Evolutionary conservation across 2,113 vertebrate species (phyloP).

Genomic region (Acanthisitta chloris): DNA sequence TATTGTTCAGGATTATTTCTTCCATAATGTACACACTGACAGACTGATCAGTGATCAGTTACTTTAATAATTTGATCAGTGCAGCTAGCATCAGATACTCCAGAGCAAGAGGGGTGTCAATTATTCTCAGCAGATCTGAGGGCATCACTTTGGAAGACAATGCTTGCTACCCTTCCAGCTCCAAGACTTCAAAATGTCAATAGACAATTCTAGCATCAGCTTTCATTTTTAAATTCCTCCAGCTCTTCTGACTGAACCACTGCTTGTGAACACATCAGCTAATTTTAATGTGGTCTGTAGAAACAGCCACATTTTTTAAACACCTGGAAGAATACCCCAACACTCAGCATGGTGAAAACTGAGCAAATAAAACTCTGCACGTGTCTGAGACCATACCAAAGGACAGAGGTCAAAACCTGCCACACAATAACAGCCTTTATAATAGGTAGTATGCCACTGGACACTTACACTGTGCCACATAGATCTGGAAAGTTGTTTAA

Average conservation of each 20-base stretch:
- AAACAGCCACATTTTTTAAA: background rate
- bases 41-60: background rate
- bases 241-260: background rate
- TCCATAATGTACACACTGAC: background rate
- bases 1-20: background rate
- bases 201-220: background rate
- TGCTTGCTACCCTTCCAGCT: background rate
- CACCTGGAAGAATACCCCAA: background rate
- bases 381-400: background rate
- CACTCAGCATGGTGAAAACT: background rate
- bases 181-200: background rate
- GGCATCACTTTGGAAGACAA: background rate
- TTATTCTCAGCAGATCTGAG: background rate
- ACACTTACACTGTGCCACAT: accelerated
- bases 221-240: background rate
- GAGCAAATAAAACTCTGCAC: background rate
- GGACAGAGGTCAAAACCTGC: background rate
- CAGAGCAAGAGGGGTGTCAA: background rate
- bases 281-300: background rate
- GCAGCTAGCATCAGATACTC: background rate
- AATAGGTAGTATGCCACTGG: accelerated
- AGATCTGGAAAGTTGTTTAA: background rate
- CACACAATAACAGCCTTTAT: background rate
- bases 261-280: background rate
- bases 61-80: background rate